phyloP scores from a whole-genome alignment of 2,113 vertebrate species.

The Synchiropus splendidus region DNA sequence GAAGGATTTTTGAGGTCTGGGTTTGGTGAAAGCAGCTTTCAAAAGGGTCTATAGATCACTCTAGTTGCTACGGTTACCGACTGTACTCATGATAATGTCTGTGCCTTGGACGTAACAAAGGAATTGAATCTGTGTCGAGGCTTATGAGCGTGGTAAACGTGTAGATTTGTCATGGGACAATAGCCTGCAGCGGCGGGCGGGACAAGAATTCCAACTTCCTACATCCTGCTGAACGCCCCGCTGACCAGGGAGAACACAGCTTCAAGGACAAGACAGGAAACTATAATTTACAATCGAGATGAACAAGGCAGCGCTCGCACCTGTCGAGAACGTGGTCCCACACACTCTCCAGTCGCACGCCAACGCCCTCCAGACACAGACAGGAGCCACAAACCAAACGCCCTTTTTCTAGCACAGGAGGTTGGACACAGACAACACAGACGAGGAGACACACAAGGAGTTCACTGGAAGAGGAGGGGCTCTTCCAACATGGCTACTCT shows the following conservation, averaged over 20 bases:
- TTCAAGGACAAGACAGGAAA: conserved; percentile 35
- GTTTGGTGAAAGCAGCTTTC: conserved; percentile 44
- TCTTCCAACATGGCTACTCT: no score
- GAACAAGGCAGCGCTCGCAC: neutral
- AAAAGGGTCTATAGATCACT: conserved; percentile 17
- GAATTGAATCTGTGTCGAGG: no score
- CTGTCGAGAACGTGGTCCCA: neutral
- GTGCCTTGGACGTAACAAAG: conserved; percentile 52
- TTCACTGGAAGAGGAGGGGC: conserved; percentile 9
- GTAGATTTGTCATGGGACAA: conserved; percentile 21
- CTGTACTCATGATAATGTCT: conserved; percentile 62
- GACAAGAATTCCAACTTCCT: conserved; percentile 37
- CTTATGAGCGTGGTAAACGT: neutral
- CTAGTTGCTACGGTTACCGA: conserved; percentile 21
- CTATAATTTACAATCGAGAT: conserved; percentile 22
- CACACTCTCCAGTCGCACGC: conserved; percentile 34
- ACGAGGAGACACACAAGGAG: conserved; percentile 6
- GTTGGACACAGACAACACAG: conserved; percentile 29
- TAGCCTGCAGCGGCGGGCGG: conserved; percentile 2
- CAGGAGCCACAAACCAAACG: no score
- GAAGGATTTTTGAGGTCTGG: conserved; percentile 28
- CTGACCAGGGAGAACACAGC: conserved; percentile 31
- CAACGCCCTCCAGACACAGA: conserved; percentile 25
- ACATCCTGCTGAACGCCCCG: conserved; percentile 27
- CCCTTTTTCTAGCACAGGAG: no score